Base-by-base conservation (phyloP, 2,888 invertebrate species). In the Tiliacea citrago region DNA sequence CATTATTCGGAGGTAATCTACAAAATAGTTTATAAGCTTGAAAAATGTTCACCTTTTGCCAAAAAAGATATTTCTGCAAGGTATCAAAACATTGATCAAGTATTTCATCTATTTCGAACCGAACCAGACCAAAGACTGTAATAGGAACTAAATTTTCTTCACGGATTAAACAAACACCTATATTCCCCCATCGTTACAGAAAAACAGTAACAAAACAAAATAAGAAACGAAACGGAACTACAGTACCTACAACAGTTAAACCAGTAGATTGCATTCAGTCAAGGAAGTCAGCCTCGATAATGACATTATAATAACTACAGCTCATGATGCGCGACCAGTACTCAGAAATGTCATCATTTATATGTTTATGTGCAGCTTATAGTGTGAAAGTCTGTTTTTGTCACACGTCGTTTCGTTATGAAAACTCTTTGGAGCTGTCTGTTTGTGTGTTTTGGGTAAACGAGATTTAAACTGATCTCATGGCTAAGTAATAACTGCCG, bases 361-460 rank as follows among this genome's bases (percentile, higher is more conserved):
- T 81, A 74, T 68, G 73, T 84, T 77, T 75, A 84, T 66, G 58
- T 73, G 75, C 66, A 84, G 81, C 79, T 81, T 78, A 84, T 66
- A 79, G 74, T 85, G 87, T 84, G 87, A 86, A 84, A 85, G 87
- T 84, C 53, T 68, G 74, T 84, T 85, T 81, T 85, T 85, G 73
- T 73, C 42, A 47, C 57, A 65, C n/a, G 51, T 67, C 69, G 63
- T 60, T 81, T 72, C 3, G 63, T 68, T 83, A 70, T 39, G 57
- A 57, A 69, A 79, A 72, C 75, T 60, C 49, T 53, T 65, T 47
- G 49, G 51, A 35, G 7, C 8, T 51, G 57, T 7, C 6, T 47
- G 66, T 35, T 16, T 53, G 47, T 57, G 39, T 66, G 24, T 61
- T 49, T 72, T 79, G 24, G 55, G 35, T 24, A 35, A 21, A 58